Evolutionary conservation across 2,113 vertebrate species (phyloP).

Genomic region (Chloropsis cyanopogon): DNA sequence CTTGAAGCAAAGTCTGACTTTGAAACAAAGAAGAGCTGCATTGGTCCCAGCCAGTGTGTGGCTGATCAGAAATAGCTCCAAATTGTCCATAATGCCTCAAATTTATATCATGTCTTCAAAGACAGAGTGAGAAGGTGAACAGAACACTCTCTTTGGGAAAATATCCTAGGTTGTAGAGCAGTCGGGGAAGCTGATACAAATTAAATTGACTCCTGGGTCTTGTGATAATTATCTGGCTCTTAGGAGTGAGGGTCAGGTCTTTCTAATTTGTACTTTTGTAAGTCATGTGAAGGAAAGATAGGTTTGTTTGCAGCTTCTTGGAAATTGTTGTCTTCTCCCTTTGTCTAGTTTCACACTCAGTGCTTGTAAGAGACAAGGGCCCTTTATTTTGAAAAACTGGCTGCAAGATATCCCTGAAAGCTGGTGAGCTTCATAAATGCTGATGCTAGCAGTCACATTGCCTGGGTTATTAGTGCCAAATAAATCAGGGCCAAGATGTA

Average conservation of each 20-base stretch:
- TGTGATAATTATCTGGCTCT: not conserved
- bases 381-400: not conserved
- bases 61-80: not conserved
- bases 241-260: not conserved
- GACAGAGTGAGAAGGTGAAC: not conserved
- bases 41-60: not conserved
- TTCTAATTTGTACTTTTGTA: not conserved
- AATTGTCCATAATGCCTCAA: not conserved
- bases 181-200: not conserved
- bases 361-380: not conserved
- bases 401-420: not conserved
- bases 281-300: not conserved
- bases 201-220: not conserved
- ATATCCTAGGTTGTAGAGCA: not conserved
- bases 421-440: not conserved
- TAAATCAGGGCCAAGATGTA: constrained; percentile 25
- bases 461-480: not conserved
- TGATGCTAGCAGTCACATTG: not conserved
- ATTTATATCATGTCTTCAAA: not conserved
- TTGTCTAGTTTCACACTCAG: not conserved
- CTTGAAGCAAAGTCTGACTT: not conserved
- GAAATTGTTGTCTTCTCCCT: not conserved
- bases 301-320: not conserved
- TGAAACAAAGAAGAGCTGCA: not conserved
- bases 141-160: not conserved